Base-by-base conservation (phyloP, 2,888 invertebrate genomes). In the Philhelius pedissequus region DNA sequence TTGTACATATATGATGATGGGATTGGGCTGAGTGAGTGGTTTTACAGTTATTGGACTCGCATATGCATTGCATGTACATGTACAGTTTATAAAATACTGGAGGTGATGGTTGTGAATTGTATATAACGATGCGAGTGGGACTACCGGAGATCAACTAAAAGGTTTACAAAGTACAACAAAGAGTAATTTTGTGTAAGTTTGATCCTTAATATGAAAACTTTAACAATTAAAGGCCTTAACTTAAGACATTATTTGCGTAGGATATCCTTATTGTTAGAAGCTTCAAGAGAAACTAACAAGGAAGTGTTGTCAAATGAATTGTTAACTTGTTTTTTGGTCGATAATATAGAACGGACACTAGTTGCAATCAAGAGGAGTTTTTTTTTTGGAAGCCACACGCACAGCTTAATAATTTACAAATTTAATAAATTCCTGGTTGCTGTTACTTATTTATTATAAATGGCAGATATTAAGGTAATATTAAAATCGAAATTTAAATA, bases 191-290 rank as follows among this genome's bases (percentile, higher is more conserved):
- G 82, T 83, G 35, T 74, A 69, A 73, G 69, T 78, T 83, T 64
- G 73, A 74, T 78, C 78, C 82, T 78, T 83, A 78, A 83, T 83
- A 83, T 73, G 78, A 83, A 78, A 83, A 83, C 73, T 83, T 83
- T 78, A 74, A 83, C 82, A 83, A 83, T 83, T 83, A 78, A 68
- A 48, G 32, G 54, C 68, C 43, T 71, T 56, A 77, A 77, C 68
- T 77, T 82, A 68, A 62, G 68, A 77, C 77, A 82, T 30, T 74
- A 74, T 74, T 81, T 75, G 62, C 40, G 18, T 56, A 62, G 48
- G 62, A 45, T 48, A 66, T 54, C 62, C 71, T 82, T 73, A 77
- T 68, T 68, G 77, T 68, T 73, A 45, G 60, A 71, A 35, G 43
- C 30, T 62, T 62, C 25, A 62, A 62, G 43, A 62, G 62, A 30